Evolutionary conservation across 2,888 invertebrate species (phyloP).

Genomic region (Agonopterix alstromeriana): DNA sequence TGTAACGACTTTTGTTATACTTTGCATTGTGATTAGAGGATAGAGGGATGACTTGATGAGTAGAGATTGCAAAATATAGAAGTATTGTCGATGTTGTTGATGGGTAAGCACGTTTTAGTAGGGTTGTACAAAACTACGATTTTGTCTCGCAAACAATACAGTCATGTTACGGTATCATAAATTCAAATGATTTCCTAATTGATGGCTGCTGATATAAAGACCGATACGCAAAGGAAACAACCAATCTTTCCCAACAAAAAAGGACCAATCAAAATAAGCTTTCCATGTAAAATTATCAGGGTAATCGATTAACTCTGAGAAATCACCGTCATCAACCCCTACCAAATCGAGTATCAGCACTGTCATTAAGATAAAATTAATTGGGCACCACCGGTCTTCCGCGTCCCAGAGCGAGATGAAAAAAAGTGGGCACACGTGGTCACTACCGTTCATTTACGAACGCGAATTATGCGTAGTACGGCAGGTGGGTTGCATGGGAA

Average conservation of each 20-base stretch:
- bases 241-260: background rate
- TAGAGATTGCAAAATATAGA: background rate
- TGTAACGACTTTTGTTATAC: background rate
- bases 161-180: too few species aligned
- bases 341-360: conserved; percentile 21
- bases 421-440: conserved; percentile 71
- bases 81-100: background rate
- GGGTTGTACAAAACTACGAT: too few species aligned
- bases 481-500: conserved; percentile 70
- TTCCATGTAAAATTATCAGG: conserved; percentile 22
- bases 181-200: too few species aligned
- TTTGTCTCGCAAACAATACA: too few species aligned
- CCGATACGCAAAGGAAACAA: too few species aligned
- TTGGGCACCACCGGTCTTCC: conserved; percentile 67
- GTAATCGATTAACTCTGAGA: conserved; percentile 51
- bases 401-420: conserved; percentile 50
- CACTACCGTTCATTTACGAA: conserved; percentile 76
- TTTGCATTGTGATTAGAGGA: background rate
- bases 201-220: too few species aligned
- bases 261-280: conserved; percentile 4
- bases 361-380: conserved; percentile 67
- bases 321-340: conserved; percentile 33
- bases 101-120: background rate
- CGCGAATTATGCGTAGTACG: conserved; percentile 76
- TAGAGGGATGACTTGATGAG: background rate